phyloP scores from a whole-genome alignment of 2,113 vertebrate species.

The Bolborhynchus lineola region DNA sequence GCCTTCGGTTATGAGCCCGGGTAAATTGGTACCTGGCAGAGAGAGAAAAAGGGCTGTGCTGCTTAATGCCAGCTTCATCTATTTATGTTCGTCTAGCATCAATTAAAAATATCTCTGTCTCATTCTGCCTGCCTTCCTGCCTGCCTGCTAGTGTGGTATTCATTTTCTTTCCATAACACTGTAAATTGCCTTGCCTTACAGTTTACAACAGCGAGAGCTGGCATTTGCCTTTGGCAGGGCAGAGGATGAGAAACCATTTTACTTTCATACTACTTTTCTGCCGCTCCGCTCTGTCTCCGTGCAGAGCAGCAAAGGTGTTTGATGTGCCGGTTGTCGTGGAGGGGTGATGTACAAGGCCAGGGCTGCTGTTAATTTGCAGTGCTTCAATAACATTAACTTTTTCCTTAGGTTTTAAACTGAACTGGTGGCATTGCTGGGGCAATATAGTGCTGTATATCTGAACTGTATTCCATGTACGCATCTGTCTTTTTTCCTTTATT shows the following conservation, averaged over 20 bases:
- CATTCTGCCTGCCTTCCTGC: constrained; percentile 61
- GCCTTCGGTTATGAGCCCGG: constrained; percentile 60
- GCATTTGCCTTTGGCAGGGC: constrained; percentile 47
- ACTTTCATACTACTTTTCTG: constrained; percentile 10
- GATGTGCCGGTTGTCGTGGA: not conserved
- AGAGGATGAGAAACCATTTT: constrained; percentile 48
- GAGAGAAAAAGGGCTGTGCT: constrained; percentile 38
- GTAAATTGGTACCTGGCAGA: constrained; percentile 59
- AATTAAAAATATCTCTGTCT: constrained; percentile 70
- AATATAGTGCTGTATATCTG: not conserved
- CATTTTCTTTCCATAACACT: constrained; percentile 39
- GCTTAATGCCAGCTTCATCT: constrained; percentile 53
- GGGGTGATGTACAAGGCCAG: constrained; percentile 14
- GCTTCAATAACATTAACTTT: constrained; percentile 1
- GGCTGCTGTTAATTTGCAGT: not conserved
- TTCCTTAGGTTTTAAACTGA: constrained; percentile 17
- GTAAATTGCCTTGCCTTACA: constrained; percentile 18
- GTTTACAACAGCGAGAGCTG: constrained; percentile 55
- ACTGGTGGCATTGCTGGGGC: not conserved
- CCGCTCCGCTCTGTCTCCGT: not conserved
- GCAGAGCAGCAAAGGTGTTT: not conserved
- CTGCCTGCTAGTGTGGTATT: constrained; percentile 41
- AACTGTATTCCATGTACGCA: not conserved
- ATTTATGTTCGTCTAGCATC: constrained; percentile 55
- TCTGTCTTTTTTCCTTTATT: not conserved